A percentile compares a stretch with the other conserved stretches of the same genome.
phyloP scores from a whole-genome alignment of 1,140 invertebrate species.

The Microplitis mediator region DNA sequence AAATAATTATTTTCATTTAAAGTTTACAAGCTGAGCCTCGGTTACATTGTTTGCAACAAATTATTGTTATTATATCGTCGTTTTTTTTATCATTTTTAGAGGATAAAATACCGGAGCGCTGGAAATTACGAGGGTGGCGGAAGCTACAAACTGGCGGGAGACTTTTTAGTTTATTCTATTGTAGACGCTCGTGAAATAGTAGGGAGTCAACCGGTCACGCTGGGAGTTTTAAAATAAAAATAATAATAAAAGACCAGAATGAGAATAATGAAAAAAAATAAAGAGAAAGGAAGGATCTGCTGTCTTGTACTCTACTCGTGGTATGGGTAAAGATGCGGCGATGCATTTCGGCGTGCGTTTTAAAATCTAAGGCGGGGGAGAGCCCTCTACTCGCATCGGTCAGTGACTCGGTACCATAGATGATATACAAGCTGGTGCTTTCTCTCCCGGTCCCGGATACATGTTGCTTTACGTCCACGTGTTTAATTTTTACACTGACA shows the following conservation, averaged over 20 bases:
- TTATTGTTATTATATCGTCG: no score
- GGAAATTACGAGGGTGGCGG: no score
- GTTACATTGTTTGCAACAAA: no score
- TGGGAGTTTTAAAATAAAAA: background rate
- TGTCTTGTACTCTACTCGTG: no score
- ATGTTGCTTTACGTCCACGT: background rate
- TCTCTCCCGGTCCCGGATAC: background rate
- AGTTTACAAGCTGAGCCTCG: no score
- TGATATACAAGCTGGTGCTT: background rate
- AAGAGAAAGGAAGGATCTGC: background rate
- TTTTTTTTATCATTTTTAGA: no score
- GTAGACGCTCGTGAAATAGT: background rate
- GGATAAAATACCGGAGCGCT: no score
- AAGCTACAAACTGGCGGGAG: no score
- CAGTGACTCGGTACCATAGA: constrained; percentile 13
- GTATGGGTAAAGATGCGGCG: background rate
- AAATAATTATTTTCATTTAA: no score
- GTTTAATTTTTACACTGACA: background rate
- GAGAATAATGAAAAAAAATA: background rate
- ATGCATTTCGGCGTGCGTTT: constrained; percentile 19
- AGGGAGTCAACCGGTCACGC: constrained; percentile 5
- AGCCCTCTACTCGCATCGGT: constrained; percentile 5
- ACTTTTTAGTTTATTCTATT: no score
- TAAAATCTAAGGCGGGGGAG: background rate
- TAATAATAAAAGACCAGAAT: background rate